Evolutionary conservation across 1,140 invertebrate species (phyloP).

Genomic region (Drosophila bocqueti): DNA sequence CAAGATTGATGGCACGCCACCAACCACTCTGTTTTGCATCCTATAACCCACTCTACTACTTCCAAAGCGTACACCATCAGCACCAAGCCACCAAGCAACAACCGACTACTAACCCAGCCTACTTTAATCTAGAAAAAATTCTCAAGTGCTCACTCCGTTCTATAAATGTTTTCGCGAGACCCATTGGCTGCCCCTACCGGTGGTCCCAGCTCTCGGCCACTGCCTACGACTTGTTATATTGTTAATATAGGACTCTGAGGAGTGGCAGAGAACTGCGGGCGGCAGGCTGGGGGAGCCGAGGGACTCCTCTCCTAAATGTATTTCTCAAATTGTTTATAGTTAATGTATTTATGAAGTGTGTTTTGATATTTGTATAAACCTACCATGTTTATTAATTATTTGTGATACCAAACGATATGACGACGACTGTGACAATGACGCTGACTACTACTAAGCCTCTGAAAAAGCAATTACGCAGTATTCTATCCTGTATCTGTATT

Average conservation of each 20-base stretch:
- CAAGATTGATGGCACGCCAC: slow-evolving; percentile 61
- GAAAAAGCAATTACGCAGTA: slow-evolving; percentile 60
- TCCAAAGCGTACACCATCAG: slow-evolving; percentile 60
- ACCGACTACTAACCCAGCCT: slow-evolving; percentile 67
- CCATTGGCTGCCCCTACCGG: slow-evolving; percentile 19
- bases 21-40: slow-evolving; percentile 72
- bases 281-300: slow-evolving; percentile 7
- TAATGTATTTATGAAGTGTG: slow-evolving; percentile 55
- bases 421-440: slow-evolving; percentile 18
- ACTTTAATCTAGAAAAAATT: slow-evolving; percentile 45
- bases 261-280: not conserved
- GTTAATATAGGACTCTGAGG: slow-evolving; percentile 17
- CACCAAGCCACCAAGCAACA: slow-evolving; percentile 57
- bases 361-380: slow-evolving; percentile 67
- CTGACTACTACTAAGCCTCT: slow-evolving; percentile 30
- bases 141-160: slow-evolving; percentile 52
- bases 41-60: slow-evolving; percentile 67
- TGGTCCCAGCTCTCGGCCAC: not conserved
- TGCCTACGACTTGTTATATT: slow-evolving; percentile 11
- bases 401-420: slow-evolving; percentile 51
- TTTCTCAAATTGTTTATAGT: slow-evolving; percentile 57
- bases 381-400: slow-evolving; percentile 59
- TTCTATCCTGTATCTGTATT: slow-evolving; percentile 53
- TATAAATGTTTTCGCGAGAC: slow-evolving; percentile 34
- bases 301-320: slow-evolving; percentile 48